Base-by-base conservation (phyloP, 1,140 invertebrate genomes). In the Drosophila kepulauana region DNA sequence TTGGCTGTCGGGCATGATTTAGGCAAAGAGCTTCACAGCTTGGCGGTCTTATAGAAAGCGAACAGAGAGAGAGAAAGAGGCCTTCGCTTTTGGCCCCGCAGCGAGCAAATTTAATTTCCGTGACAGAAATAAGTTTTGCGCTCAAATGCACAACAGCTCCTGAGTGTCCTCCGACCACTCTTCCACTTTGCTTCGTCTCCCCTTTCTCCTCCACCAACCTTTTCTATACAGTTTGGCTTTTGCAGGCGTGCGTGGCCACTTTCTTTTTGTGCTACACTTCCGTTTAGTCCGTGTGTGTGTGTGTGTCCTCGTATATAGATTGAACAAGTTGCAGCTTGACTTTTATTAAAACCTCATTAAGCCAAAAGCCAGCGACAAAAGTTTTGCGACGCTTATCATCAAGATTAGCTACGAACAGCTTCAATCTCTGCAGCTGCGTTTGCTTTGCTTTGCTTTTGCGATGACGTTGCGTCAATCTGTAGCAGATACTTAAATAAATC, bases 341-440 rank as follows among this genome's bases (percentile, higher is more conserved):
- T 90, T 89, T 89, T 89, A 89, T 89, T 89, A 89, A 89, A 89
- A 89, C 85, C 85, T 89, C 86, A 89, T 89, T 89, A 90, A 79
- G 85, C 59, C 56, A 63, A 64, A 63, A 64, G 48, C 33, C 35
- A 41, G 75, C 58, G 68, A 41, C 58, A 57, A 88, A 88, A 88
- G 68, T 87, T 87, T 87, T 38, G 28, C 76, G 41, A 49, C 79
- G 71, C 67, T 76, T 70, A 72, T 64, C 65, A 38, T 38, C 58
- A 43, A 73, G 64, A 73, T 61, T 54, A 54, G 51, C 51, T 10
- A 35, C 20, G 20, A 25, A 25, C 13, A 33, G 30, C 30, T 54
- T 54, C 28, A 54, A 54, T 54, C 51, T 54, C 6, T 8, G 51
- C 51, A 54, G 33, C 35, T 57, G 52, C 13, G 51, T 33, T 54